Evolutionary conservation across 1,140 invertebrate genomes (phyloP).

Genomic region (Papilio polyxenes): DNA sequence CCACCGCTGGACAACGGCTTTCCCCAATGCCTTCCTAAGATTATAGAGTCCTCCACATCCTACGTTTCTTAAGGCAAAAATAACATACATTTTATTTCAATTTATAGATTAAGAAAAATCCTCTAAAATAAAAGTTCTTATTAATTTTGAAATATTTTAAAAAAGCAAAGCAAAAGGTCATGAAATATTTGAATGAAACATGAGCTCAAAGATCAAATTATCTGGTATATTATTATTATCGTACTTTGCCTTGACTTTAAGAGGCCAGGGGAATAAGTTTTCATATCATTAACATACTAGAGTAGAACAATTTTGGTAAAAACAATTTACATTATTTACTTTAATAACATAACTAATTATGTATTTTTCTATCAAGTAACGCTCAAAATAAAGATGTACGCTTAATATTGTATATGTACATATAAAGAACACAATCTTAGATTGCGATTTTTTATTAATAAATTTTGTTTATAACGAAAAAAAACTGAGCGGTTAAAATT

Average conservation of each 20-base stretch:
- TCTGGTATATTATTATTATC: background rate
- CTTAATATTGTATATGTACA: too few relatives aligned
- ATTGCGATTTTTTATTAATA: background rate
- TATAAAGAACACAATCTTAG: too few relatives aligned
- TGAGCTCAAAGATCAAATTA: conserved; percentile 15
- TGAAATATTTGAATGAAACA: conserved; percentile 1
- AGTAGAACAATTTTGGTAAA: background rate
- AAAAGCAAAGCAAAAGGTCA: background rate
- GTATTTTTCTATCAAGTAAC: background rate
- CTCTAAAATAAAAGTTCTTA: background rate
- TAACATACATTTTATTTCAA: background rate
- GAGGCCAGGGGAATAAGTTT: background rate
- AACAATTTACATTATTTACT: background rate
- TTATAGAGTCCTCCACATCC: background rate
- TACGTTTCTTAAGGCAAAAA: background rate
- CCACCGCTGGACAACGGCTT: too few relatives aligned
- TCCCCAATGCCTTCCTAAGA: too few relatives aligned
- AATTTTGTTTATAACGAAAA: background rate
- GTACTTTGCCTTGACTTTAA: conserved; percentile 10
- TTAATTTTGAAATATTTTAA: background rate
- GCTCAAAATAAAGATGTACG: background rate
- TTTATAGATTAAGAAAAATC: background rate
- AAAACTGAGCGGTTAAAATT: too few relatives aligned
- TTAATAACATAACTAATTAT: background rate
- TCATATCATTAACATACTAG: background rate